A percentile compares a stretch with the other conserved stretches of the same genome.
phyloP scores from a whole-genome alignment of 1,140 invertebrate species.

The Spodoptera litura region DNA sequence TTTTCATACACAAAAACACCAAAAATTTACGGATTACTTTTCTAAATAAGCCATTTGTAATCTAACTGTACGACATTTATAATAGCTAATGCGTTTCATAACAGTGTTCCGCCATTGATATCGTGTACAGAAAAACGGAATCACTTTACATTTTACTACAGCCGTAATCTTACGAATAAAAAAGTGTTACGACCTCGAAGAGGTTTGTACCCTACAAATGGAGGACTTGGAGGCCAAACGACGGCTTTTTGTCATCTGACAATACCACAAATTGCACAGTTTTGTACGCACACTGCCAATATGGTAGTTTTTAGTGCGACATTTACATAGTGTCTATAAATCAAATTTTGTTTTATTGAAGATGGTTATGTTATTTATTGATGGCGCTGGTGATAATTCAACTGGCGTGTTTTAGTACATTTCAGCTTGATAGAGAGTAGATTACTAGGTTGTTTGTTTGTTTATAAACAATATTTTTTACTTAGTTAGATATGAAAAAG shows the following conservation, averaged over 20 bases:
- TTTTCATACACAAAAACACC: too few relatives aligned
- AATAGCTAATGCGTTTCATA: constrained; percentile 23
- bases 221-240: constrained; percentile 59
- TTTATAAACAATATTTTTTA: too few relatives aligned
- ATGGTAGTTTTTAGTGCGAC: constrained; percentile 14
- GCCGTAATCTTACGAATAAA: constrained; percentile 66
- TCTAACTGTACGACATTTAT: background rate
- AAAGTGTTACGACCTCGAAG: constrained; percentile 58
- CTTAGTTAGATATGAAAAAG: too few relatives aligned
- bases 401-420: too few relatives aligned
- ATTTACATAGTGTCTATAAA: constrained; percentile 22
- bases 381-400: background rate
- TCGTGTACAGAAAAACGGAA: constrained; percentile 51
- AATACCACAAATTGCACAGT: constrained; percentile 62
- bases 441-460: too few relatives aligned
- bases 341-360: background rate
- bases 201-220: constrained; percentile 56
- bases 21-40: too few relatives aligned
- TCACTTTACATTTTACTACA: constrained; percentile 64
- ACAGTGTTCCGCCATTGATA: constrained; percentile 16
- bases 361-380: background rate
- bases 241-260: constrained; percentile 69
- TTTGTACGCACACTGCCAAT: constrained; percentile 21
- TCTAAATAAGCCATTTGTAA: background rate
- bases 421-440: too few relatives aligned